Base-by-base conservation (phyloP, 2,888 invertebrate genomes). In the Epistrophe eligans region DNA sequence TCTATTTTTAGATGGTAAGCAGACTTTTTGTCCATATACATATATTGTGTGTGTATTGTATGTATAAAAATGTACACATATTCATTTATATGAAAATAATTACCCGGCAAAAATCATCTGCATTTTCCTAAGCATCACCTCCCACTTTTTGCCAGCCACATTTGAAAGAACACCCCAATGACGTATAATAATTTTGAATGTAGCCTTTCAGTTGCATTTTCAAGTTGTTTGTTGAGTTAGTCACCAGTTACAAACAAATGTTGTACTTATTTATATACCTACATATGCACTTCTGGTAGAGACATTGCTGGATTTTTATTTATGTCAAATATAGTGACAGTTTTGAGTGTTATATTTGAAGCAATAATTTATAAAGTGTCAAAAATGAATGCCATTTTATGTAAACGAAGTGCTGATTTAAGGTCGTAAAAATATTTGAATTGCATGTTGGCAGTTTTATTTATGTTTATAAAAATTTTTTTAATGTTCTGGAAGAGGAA, bases 1-100 rank as follows among this genome's bases (percentile, higher is more conserved):
- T 66, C 60, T 84, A 84, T 84, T 84, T 84, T 84, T 81, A 84
- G 84, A 80, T 57, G 62, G 71, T 38, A 84, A 77, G 72, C 77
- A 81, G 77, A 81, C 58, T 55, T 35, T 50, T 66, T 48, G 32
- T 32, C n/a, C 40, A 2, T 10, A 9, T 35, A 35, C 32, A 32
- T 32, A 6, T 4, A 7, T 4, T 70, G 8, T 40, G 55, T 71
- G 58, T 77, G 58, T 76, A n/a, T n/a, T n/a, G n/a, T n/a, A n/a
- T n/a, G n/a, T n/a, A n/a, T n/a, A n/a, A n/a, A n/a, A n/a, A n/a
- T n/a, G n/a, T n/a, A n/a, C n/a, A n/a, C n/a, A n/a, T n/a, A n/a
- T n/a, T n/a, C n/a, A n/a, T n/a, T n/a, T n/a, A n/a, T n/a, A 32
- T 72, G 40, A 62, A 67, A 38, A 77, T 84, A 81, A 80, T 81